phyloP scores from a whole-genome alignment of 2,797 vertebrate species.

The Cyprinodon diabolis region DNA sequence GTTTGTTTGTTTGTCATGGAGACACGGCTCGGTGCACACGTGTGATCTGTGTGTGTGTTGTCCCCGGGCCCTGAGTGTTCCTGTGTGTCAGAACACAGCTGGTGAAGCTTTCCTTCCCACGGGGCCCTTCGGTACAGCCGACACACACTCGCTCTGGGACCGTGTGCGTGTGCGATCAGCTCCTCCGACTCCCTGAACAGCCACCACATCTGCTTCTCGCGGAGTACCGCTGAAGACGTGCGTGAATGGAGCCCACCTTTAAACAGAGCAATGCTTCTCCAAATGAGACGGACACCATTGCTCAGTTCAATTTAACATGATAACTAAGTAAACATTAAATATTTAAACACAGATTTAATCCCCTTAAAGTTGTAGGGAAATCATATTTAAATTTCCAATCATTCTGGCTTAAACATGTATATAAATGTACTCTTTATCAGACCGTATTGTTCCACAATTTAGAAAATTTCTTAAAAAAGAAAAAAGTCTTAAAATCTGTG shows the following conservation, averaged over 20 bases:
- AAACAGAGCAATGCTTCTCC: neutral
- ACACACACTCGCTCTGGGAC: constrained; percentile 31
- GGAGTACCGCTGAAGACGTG: constrained; percentile 10
- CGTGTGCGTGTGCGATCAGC: constrained; percentile 18
- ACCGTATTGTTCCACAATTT: too few relatives aligned
- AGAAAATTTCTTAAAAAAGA: too few relatives aligned
- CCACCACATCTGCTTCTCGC: constrained; percentile 54
- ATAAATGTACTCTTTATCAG: too few relatives aligned
- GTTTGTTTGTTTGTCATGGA: constrained; percentile 52
- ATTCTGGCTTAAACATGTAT: too few relatives aligned
- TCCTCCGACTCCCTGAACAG: constrained; percentile 38
- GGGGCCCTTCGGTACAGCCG: constrained; percentile 47
- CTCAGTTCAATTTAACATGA: neutral
- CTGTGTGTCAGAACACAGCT: constrained; percentile 77
- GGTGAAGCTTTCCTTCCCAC: constrained; percentile 72
- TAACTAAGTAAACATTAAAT: neutral
- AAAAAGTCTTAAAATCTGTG: too few relatives aligned
- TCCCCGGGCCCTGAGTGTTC: constrained; percentile 69
- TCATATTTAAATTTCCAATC: too few relatives aligned
- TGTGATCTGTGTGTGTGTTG: constrained; percentile 36
- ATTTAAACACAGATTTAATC: neutral
- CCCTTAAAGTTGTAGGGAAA: too few relatives aligned
- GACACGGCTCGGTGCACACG: constrained; percentile 18
- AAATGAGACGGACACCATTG: neutral
- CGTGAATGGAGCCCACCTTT: neutral